Evolutionary conservation across 2,113 vertebrate species (phyloP), one percentile per base, ranked within the genome.

Genomic region (Mesoclemmys tuberculata): DNA sequence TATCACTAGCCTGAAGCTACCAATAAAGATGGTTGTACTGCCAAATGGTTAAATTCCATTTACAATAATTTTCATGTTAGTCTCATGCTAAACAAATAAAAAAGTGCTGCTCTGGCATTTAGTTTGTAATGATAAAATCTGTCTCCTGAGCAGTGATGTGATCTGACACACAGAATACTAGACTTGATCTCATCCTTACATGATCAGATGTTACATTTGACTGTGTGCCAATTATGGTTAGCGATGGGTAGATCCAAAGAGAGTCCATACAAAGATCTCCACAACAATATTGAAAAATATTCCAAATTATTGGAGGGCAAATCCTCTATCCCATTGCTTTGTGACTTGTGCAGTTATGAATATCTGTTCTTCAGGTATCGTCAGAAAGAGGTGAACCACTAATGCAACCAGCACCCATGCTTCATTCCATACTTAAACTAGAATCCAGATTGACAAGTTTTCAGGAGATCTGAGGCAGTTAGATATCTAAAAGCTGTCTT

Each of bases 1-100:
- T 92, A 97, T 51, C 87, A 92, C 68, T 93, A 92, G 92, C 96
- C 97, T 48, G 88, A 87, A 96, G 96, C 96, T 83, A 94, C 88
- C 85, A 79, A 68, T 51, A 82, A 64, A 96, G 84, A 80, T 93
- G 80, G 54, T 84, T 90, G 92, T 71, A 80, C 26, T 87, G 89
- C 91, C 94, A 91, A 96, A 90, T 86, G 91, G 82, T 89, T 24
- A 5, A 71, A 92, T 82, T n/a, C 38, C 27, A 61, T 90, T 58
- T 52, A 19, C 44, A 48, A 92, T 41, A 77, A 80, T 90, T 84
- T 94, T 94, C 14, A 1, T 61, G 29, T 75, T 51, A 90, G 77
- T 87, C 51, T 94, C 52, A 52, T 8, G 61, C 54, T 94, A 84
- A 95, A 90, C 85, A 89, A 94, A 95, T 84, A 22, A 84, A 85